phyloP scores from a whole-genome alignment of 2,888 invertebrate genomes.

The Orthosia gothica region DNA sequence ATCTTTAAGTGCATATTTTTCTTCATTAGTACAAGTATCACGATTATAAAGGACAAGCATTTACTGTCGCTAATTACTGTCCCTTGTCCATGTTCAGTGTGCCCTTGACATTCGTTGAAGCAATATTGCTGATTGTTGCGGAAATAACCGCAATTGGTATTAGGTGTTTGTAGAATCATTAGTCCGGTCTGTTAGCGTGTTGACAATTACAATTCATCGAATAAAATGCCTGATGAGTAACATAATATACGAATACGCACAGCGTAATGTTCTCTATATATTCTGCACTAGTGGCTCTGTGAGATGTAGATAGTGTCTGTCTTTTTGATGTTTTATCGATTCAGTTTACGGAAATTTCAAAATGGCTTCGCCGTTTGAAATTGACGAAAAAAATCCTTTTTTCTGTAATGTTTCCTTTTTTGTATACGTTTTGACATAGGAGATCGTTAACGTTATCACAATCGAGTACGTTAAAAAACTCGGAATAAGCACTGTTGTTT shows the following conservation, averaged over 20 bases:
- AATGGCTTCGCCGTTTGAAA: no score
- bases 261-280: neutral
- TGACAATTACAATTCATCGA: neutral
- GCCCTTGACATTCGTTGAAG: slow-evolving; percentile 37
- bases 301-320: no score
- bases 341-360: no score
- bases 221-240: neutral
- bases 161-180: slow-evolving; percentile 29
- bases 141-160: slow-evolving; percentile 17
- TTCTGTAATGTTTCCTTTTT: no score
- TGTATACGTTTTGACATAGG: no score
- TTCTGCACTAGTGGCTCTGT: no score
- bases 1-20: neutral
- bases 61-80: neutral
- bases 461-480: no score
- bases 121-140: slow-evolving; percentile 26
- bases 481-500: no score
- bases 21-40: neutral
- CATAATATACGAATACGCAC: no score
- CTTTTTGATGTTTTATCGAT: no score
- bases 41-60: neutral
- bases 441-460: no score
- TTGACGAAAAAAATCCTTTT: no score
- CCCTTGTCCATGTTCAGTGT: neutral
- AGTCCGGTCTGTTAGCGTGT: neutral